These are phyloP conservation scores for Chloroceryle aenea DNA, from an alignment of 2,113 vertebrate species.

Conservation along the genomic window DNA sequence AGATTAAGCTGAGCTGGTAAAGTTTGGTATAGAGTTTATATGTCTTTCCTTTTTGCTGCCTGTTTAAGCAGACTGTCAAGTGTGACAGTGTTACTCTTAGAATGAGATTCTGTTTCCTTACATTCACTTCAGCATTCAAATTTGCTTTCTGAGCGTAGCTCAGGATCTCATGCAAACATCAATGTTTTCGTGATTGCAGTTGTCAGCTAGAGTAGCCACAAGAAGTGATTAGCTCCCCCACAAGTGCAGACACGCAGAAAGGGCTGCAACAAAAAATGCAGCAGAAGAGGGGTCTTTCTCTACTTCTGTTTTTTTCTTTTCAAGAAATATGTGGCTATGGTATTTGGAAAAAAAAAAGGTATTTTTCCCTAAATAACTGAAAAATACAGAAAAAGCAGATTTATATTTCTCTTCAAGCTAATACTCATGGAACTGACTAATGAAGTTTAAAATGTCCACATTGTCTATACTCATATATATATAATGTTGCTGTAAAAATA, in stretches of 20 bases:
- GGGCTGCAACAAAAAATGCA: neutral
- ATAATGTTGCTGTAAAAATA: neutral
- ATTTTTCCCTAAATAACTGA: neutral
- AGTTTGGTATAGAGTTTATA: neutral
- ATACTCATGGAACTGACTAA: neutral
- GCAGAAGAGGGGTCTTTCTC: neutral
- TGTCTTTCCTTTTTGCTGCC: neutral
- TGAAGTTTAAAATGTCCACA: neutral
- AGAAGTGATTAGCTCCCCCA: neutral
- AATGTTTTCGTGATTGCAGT: neutral
- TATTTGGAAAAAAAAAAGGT: neutral
- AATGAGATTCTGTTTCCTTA: neutral
- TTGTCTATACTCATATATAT: neutral
- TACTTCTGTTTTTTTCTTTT: neutral
- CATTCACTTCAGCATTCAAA: neutral
- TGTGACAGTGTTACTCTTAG: neutral
- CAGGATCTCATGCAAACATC: neutral
- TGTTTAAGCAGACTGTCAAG: neutral
- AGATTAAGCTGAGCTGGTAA: neutral
- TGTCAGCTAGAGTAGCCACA: neutral
- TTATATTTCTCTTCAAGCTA: neutral
- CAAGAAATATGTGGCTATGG: neutral
- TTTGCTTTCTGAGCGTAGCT: neutral
- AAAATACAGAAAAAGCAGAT: neutral
- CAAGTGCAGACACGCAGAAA: neutral